These are phyloP conservation scores for Drosophila subquinaria DNA, from an alignment of 2,888 invertebrate species.

Conservation along the genomic window DNA sequence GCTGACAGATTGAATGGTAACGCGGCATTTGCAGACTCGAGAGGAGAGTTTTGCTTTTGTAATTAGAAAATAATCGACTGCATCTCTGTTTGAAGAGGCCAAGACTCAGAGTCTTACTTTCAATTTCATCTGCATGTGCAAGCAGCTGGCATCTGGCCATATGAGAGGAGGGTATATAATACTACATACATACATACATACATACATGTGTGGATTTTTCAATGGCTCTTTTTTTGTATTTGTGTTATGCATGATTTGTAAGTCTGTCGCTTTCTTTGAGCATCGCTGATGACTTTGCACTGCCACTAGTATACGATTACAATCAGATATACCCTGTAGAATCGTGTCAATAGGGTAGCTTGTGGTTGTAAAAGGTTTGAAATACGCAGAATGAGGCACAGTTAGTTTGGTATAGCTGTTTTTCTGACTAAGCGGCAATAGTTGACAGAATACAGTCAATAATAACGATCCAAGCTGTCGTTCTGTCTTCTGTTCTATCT, in stretches of 20 bases:
- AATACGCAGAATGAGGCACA: not conserved
- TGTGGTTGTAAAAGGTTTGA: too few relatives aligned
- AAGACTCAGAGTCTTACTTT: slow-evolving; percentile 47
- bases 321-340: slow-evolving; percentile 44
- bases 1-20: slow-evolving; percentile 52
- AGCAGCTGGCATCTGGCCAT: slow-evolving; percentile 10
- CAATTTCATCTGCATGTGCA: slow-evolving; percentile 72
- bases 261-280: slow-evolving; percentile 71
- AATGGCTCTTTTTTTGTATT: slow-evolving; percentile 37
- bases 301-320: slow-evolving; percentile 56
- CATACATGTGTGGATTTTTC: slow-evolving; percentile 43
- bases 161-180: not conserved
- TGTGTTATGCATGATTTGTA: slow-evolving; percentile 68
- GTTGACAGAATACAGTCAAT: not conserved
- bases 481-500: not conserved
- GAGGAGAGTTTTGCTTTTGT: slow-evolving; percentile 65
- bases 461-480: not conserved
- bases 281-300: slow-evolving; percentile 66
- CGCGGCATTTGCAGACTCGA: slow-evolving; percentile 1
- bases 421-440: not conserved
- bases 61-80: slow-evolving; percentile 78
- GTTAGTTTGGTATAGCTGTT: not conserved
- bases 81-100: slow-evolving; percentile 53
- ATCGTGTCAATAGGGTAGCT: not conserved
- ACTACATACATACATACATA: not conserved